Conservation (phyloP, 2,113 vertebrate genomes). For the Hepsetus odoe region DNA sequence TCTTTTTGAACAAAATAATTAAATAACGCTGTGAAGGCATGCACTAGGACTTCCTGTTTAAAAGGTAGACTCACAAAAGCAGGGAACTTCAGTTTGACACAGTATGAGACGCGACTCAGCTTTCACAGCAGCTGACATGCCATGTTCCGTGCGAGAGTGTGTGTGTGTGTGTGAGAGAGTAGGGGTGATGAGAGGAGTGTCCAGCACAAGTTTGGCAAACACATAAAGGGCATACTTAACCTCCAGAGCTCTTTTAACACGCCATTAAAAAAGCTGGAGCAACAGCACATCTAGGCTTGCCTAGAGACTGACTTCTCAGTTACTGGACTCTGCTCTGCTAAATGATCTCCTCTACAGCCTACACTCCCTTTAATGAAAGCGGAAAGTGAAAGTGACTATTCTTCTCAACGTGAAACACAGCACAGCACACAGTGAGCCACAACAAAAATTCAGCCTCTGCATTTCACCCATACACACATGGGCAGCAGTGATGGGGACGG, state of each 20-base stretch:
- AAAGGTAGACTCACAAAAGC: neutral
- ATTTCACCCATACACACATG: too few relatives aligned
- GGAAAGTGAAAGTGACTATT: too few relatives aligned
- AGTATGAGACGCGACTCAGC: neutral
- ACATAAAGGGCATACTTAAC: constrained; percentile 21
- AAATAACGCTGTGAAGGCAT: neutral
- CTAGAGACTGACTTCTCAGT: neutral
- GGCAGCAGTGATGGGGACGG: too few relatives aligned
- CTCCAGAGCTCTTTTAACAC: neutral
- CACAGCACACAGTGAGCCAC: too few relatives aligned
- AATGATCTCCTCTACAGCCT: neutral
- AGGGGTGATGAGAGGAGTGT: constrained; percentile 2
- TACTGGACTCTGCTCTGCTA: neutral
- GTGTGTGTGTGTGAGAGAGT: constrained; percentile 39
- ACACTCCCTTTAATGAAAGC: too few relatives aligned
- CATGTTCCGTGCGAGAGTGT: constrained; percentile 5
- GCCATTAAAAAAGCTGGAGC: neutral
- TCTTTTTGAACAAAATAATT: neutral
- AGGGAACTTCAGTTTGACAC: neutral
- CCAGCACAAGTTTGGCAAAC: constrained; percentile 18
- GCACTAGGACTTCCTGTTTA: neutral
- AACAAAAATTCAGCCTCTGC: too few relatives aligned
- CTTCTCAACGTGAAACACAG: too few relatives aligned
- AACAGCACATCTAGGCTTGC: neutral
- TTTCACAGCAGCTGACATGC: constrained; percentile 14